phyloP scores from a whole-genome alignment of 2,888 invertebrate species.

The Lysandra bellargus region DNA sequence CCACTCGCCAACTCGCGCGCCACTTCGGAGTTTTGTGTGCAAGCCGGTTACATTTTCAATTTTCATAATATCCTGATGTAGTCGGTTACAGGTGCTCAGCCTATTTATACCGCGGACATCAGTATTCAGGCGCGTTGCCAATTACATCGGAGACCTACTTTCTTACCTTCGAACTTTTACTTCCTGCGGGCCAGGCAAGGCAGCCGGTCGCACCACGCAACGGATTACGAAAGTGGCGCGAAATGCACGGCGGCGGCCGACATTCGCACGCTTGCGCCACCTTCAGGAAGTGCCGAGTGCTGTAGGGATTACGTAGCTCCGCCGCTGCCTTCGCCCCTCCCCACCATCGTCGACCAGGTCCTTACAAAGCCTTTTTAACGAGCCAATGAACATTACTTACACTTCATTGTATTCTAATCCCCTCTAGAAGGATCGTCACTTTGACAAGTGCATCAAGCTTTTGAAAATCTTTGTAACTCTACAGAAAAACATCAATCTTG shows the following conservation, averaged over 20 bases:
- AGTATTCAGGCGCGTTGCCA: conserved; percentile 78
- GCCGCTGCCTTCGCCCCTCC: conserved; percentile 37
- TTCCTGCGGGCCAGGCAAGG: conserved; percentile 77
- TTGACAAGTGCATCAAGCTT: background rate
- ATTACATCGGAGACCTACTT: conserved; percentile 79
- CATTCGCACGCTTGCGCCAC: conserved; percentile 78
- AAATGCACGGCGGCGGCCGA: conserved; percentile 80
- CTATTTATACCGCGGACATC: conserved; percentile 68
- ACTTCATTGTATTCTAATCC: background rate
- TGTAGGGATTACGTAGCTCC: conserved; percentile 73
- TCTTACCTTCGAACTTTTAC: conserved; percentile 81
- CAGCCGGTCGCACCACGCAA: conserved; percentile 77
- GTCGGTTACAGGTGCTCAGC: conserved; percentile 57
- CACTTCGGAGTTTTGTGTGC: conserved; percentile 4
- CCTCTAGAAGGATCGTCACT: background rate
- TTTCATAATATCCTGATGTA: conserved; percentile 43
- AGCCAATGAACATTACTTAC: background rate
- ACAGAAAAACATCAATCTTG: background rate
- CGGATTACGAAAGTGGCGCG: conserved; percentile 80
- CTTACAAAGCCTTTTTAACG: background rate
- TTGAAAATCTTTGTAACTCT: background rate
- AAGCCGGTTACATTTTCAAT: conserved; percentile 35
- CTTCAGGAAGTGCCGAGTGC: conserved; percentile 78
- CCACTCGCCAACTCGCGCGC: background rate
- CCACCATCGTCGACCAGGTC: conserved; percentile 31